Percentiles rank a stretch among this genome's conserved stretches.
These are phyloP conservation scores for Papilio polytes DNA, from an alignment of 1,140 invertebrate genomes.

Conservation along the genomic window DNA sequence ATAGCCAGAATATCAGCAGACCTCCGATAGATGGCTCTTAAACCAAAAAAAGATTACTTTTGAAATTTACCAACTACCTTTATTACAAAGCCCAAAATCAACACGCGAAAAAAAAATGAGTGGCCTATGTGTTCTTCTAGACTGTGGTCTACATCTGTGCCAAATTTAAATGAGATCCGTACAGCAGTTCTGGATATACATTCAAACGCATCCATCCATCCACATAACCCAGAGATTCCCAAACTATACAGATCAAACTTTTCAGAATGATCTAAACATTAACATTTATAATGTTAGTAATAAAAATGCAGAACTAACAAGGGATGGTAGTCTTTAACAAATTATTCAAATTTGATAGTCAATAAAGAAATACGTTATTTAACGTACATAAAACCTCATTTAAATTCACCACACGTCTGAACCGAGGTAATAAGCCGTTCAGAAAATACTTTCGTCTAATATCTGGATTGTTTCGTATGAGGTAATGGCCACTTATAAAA, in stretches of 20 bases:
- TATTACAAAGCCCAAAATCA: no score
- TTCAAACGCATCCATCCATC: no score
- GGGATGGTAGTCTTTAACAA: background rate
- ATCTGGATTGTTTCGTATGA: background rate
- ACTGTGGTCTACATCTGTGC: no score
- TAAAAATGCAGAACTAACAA: background rate
- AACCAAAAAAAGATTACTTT: background rate
- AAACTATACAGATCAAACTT: no score
- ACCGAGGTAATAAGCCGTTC: background rate
- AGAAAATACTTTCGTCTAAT: constrained; percentile 10
- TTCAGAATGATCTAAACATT: no score
- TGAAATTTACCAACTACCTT: no score
- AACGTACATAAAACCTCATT: background rate
- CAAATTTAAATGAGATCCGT: no score
- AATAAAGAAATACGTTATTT: background rate
- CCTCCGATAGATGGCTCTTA: background rate
- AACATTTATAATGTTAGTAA: no score
- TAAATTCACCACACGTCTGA: background rate
- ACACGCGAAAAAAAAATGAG: no score
- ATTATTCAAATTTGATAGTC: background rate
- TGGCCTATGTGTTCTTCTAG: no score
- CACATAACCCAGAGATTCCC: no score
- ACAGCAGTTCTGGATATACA: no score
- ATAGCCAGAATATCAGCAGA: background rate
- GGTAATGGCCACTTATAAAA: background rate